Evolutionary conservation across 2,113 vertebrate genomes (phyloP), one percentile per base, ranked within the genome.

Genomic region (Passer domesticus): DNA sequence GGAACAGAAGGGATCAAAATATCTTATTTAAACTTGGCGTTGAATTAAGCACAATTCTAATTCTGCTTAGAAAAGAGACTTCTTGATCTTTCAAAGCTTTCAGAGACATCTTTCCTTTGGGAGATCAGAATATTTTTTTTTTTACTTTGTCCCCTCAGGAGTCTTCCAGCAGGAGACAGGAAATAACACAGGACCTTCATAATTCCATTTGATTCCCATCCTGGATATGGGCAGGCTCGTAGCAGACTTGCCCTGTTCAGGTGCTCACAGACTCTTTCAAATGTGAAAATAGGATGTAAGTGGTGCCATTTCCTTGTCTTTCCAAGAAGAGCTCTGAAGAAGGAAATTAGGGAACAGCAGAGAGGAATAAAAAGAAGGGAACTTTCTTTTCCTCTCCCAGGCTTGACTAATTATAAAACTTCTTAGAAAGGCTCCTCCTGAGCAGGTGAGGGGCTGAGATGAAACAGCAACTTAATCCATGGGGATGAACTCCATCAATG

Each of bases 381-480:
- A 63, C 8, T n/a, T 43, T n/a, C 25, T 53, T 78, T 52, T 12
- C 6, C 23, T 72, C 63, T 75, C 33, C 7, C 27, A 37, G 35
- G 20, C 35, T 73, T 91, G 30, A 39, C 53, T 91, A 96, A 96
- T 79, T 83, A 55, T 13, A 66, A 83, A 95, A 64, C 63, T 44
- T 79, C 76, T 81, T 52, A 41, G 43, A 74, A 87, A 89, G 21
- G 15, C 60, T 96, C 60, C 80, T 50, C 16, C 72, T 39, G 82
- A 66, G 63, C 90, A 96, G 94, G 90, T 87, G 91, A 96, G 52
- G 35, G 50, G 56, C 50, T 46, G 76, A 87, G 77, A 89, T 64
- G 91, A 95, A 92, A n/a, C 78, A 93, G 58, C 66, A 69, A 10
- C 88, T 94, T 91, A 96, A 94, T 96, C 96, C 86, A 52, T 0